Evolutionary conservation across 1,140 invertebrate species (phyloP), one percentile per base, ranked within the genome.

Genomic region (Campodea augens): DNA sequence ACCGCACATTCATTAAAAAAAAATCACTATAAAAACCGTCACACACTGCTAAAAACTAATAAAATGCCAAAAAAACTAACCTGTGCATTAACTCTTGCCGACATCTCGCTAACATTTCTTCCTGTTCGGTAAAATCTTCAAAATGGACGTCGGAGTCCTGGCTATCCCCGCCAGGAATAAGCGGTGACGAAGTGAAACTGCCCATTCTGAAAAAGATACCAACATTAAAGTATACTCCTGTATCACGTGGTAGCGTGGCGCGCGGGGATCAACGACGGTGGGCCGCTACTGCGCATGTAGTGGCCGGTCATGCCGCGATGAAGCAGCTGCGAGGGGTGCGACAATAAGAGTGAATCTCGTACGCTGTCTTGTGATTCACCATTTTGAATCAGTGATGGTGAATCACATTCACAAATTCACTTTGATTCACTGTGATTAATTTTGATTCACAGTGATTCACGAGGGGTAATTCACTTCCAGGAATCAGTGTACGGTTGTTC

Each of bases 121-220:
- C 58, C 18, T 65, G 54, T 36, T 61, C 68, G 44, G 72, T 56
- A 2, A 59, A 57, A 21, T 65, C 55, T 10, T 67, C 67, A 38
- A 76, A 51, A 22, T 64, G 55, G 12, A 78, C 50, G 46, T 73
- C 69, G 49, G 70, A 63, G 56, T 79, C 77, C 58, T 75, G 71
- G 12, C 60, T 60, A 55, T 78, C 76, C 48, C 70, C 66, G 54
- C 77, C 76, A 45, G 68, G 57, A 43, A 78, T 73, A 57, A 75
- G 74, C 38, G 74, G 73, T 5, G 72, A 63, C 21, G 76, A 76
- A 38, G 73, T 75, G 50, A 79, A 79, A 58, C 76, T 78, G 24
- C 77, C 77, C 77, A 80, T 80, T 59, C 77, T 80, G 57, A 2
- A 67, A 67, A 55, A 52, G 49, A 54, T 51, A 51, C 58, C 45